Evolutionary conservation across 1,140 invertebrate species (phyloP).

Genomic region (Zaprionus camerounensis): DNA sequence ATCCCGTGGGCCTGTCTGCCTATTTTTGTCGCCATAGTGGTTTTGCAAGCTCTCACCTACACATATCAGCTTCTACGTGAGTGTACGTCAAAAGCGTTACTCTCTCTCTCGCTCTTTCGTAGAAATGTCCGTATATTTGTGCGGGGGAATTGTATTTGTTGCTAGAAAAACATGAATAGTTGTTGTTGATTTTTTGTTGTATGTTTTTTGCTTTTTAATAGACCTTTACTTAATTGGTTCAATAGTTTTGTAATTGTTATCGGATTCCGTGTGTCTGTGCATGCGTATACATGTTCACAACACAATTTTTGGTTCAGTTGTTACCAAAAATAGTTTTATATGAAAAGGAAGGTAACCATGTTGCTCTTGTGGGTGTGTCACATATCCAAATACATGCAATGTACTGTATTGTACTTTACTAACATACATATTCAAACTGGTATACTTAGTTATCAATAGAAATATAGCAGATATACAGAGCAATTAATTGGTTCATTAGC

Average conservation of each 20-base stretch:
- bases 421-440: background rate
- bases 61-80: slow-evolving; percentile 1
- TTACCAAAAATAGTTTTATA: slow-evolving; percentile 73
- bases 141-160: slow-evolving; percentile 25
- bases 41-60: slow-evolving; percentile 54
- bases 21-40: slow-evolving; percentile 65
- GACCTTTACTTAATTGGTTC: slow-evolving; percentile 75
- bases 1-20: slow-evolving; percentile 49
- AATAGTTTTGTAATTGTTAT: slow-evolving; percentile 77
- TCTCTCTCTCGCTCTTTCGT: slow-evolving; percentile 44
- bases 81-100: slow-evolving; percentile 25
- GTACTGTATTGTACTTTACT: slow-evolving; percentile 3
- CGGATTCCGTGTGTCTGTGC: slow-evolving; percentile 44
- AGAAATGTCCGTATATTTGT: slow-evolving; percentile 32
- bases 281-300: slow-evolving; percentile 15
- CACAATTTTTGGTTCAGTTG: slow-evolving; percentile 62
- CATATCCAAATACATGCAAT: slow-evolving; percentile 18
- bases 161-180: slow-evolving; percentile 44
- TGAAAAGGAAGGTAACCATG: slow-evolving; percentile 32
- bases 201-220: slow-evolving; percentile 48
- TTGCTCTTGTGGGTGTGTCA: slow-evolving; percentile 40
- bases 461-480: slow-evolving; percentile 1
- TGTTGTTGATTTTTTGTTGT: slow-evolving; percentile 14
- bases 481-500: slow-evolving; percentile 46
- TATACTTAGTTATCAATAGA: slow-evolving; percentile 21